phyloP scores from a whole-genome alignment of 2,113 vertebrate genomes.

The Falco punctatus region DNA sequence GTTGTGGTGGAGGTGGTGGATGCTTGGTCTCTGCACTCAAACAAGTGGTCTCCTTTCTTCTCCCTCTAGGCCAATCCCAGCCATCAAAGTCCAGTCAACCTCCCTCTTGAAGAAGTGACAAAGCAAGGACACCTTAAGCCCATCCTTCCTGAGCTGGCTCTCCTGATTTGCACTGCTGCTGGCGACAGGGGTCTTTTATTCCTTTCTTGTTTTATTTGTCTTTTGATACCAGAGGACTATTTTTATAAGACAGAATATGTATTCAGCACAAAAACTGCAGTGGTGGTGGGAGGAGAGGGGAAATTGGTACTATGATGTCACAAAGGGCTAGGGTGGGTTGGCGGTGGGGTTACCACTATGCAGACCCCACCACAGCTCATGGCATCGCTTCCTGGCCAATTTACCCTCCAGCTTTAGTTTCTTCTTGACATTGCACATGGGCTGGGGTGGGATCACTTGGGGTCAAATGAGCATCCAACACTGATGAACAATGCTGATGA shows the following conservation, averaged over 20 bases:
- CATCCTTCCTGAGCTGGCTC: slow-evolving; percentile 30
- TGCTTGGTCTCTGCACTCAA: not conserved
- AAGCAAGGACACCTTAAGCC: not conserved
- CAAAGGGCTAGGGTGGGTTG: not conserved
- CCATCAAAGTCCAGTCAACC: slow-evolving; percentile 77
- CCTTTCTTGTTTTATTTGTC: slow-evolving; percentile 4
- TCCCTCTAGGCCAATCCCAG: slow-evolving; percentile 70
- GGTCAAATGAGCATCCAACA: not conserved
- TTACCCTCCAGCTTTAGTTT: not conserved
- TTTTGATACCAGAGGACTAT: slow-evolving; percentile 70
- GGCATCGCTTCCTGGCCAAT: not conserved
- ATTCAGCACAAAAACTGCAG: not conserved
- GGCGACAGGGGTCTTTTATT: not conserved
- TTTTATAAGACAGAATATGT: slow-evolving; percentile 35
- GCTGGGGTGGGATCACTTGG: not conserved
- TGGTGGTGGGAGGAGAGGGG: not conserved
- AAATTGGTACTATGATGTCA: not conserved
- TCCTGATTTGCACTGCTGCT: slow-evolving; percentile 71
- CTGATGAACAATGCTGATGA: not conserved
- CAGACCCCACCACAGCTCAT: not conserved
- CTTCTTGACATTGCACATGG: not conserved
- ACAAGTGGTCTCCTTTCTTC: not conserved
- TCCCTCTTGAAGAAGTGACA: slow-evolving; percentile 81
- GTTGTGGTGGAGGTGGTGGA: not conserved
- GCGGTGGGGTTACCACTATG: not conserved